Evolutionary conservation across 2,797 vertebrate species (phyloP).

Genomic region (Oceanodroma leucorhoa): DNA sequence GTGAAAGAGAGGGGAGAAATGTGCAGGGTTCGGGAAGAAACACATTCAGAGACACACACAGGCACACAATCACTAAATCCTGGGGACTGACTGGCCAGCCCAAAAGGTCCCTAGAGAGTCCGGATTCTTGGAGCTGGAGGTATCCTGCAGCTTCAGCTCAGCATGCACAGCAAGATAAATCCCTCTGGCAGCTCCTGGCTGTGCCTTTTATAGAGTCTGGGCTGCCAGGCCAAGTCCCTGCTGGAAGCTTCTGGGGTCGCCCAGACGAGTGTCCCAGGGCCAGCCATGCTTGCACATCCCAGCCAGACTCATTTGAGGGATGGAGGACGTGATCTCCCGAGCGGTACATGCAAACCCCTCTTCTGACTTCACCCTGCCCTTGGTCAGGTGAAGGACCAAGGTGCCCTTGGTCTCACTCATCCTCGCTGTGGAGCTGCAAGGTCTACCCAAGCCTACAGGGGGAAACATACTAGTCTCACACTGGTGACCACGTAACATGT

Average conservation of each 20-base stretch:
- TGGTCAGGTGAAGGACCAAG: not conserved
- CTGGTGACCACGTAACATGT: not conserved
- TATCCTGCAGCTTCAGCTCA: not conserved
- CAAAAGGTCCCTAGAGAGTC: not conserved
- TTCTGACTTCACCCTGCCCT: not conserved
- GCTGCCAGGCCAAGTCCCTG: not conserved
- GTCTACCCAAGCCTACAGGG: not conserved
- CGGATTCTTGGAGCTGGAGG: not conserved
- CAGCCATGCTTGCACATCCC: not conserved
- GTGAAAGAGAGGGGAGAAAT: not conserved
- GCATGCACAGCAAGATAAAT: not conserved
- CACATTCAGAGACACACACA: not conserved
- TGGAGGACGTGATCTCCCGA: fast-evolving
- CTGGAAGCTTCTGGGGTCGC: not conserved
- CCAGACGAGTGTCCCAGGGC: not conserved
- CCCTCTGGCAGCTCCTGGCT: not conserved
- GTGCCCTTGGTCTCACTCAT: not conserved
- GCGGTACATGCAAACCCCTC: not conserved
- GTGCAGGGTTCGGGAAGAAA: not conserved
- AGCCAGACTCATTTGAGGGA: not conserved
- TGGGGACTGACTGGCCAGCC: not conserved
- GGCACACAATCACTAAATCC: not conserved
- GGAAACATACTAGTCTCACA: not conserved
- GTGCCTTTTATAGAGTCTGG: not conserved
- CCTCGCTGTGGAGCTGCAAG: not conserved